Percentiles rank a stretch among this genome's conserved stretches.
Conservation (phyloP, 2,797 vertebrate genomes). For the Cygnus olor region DNA sequence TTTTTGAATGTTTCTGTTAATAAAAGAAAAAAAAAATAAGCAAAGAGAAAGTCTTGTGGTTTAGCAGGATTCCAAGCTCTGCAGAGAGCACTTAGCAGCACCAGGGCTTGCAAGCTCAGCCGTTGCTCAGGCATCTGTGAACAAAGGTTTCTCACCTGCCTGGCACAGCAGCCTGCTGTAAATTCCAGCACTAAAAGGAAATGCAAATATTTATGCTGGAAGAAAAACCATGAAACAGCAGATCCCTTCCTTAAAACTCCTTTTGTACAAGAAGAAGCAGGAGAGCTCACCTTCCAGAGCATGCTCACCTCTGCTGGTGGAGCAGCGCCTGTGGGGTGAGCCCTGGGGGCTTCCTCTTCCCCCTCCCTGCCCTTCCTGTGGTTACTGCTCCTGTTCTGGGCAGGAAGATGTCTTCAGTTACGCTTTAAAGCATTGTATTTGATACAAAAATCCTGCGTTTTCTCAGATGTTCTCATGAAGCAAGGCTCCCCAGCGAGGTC, state of each 20-base stretch:
- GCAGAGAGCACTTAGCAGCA: not conserved
- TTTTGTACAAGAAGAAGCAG: not conserved
- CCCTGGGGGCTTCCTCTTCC: not conserved
- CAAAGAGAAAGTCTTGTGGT: not conserved
- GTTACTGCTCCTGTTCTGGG: not conserved
- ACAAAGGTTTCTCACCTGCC: not conserved
- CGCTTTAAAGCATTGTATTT: not conserved
- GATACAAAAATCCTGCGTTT: not conserved
- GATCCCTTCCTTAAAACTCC: not conserved
- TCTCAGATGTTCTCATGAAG: not conserved
- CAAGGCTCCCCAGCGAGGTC: not conserved
- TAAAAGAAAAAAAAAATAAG: not conserved
- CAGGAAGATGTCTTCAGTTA: not conserved
- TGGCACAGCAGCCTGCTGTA: not conserved
- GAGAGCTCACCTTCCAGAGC: not conserved
- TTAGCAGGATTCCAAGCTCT: not conserved
- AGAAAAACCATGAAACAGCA: not conserved
- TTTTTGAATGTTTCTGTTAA: not conserved
- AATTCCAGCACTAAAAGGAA: not conserved
- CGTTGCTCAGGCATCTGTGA: not conserved
- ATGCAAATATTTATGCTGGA: not conserved
- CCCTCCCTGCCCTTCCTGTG: not conserved
- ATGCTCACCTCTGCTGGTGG: rapidly evolving
- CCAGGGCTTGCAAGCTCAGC: not conserved
- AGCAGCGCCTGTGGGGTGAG: not conserved